These are phyloP conservation scores for Poecilia latipinna DNA, from an alignment of 2,113 vertebrate species.

Conservation along the genomic window DNA sequence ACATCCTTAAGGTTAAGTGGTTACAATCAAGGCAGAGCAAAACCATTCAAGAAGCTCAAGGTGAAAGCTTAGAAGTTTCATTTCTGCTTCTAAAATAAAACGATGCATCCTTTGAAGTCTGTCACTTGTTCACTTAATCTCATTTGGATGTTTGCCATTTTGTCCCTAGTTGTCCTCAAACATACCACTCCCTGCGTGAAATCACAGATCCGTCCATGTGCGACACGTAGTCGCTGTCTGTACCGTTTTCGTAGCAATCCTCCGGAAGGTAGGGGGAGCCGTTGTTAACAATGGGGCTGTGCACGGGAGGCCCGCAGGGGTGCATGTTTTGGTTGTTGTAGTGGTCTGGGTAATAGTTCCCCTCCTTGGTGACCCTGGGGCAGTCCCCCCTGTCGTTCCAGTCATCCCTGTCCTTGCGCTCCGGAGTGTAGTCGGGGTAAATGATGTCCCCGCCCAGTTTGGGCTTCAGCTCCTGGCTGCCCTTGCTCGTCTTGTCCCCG, in stretches of 20 bases:
- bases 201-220: slow-evolving; percentile 97
- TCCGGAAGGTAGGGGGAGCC: slow-evolving; percentile 90
- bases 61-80: slow-evolving; percentile 34
- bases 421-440: slow-evolving; percentile 90
- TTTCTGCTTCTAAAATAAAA: slow-evolving; percentile 35
- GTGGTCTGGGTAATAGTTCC: slow-evolving; percentile 80
- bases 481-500: slow-evolving; percentile 89
- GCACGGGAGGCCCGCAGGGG: slow-evolving; percentile 87
- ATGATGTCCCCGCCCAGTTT: slow-evolving; percentile 88
- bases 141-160: slow-evolving; percentile 43
- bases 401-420: slow-evolving; percentile 86
- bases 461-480: slow-evolving; percentile 89
- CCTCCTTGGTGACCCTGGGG: slow-evolving; percentile 82
- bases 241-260: slow-evolving; percentile 88
- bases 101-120: slow-evolving; percentile 39
- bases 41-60: slow-evolving; percentile 45
- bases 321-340: slow-evolving; percentile 78
- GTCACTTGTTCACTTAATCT: slow-evolving; percentile 45
- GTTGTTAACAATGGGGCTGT: slow-evolving; percentile 78
- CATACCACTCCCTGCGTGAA: slow-evolving; percentile 98
- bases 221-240: slow-evolving; percentile 94
- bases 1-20: slow-evolving; percentile 67
- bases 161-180: slow-evolving; percentile 79
- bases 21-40: slow-evolving; percentile 70
- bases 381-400: slow-evolving; percentile 88